Evolutionary conservation across 2,113 vertebrate genomes (phyloP), one percentile per base, ranked within the genome.

Genomic region (Apodemus sylvaticus): DNA sequence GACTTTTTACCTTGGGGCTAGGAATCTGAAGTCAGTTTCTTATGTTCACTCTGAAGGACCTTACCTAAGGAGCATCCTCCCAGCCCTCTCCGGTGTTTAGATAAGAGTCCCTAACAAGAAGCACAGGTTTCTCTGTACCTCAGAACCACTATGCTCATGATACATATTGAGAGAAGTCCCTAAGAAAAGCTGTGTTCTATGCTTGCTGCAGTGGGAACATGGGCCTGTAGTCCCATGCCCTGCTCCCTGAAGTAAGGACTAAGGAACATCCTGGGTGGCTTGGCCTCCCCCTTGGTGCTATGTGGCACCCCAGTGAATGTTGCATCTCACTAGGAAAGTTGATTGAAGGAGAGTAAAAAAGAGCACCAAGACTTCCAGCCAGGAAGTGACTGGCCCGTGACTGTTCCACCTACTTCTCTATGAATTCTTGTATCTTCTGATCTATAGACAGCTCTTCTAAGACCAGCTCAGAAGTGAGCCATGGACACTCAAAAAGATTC

Each of bases 321-420:
- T 53, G 3, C 1, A 0, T 91, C 20, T 83, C 85, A 48, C 16
- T 0, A 6, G 16, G 12, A 2, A 45, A 20, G 5, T 17, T 26
- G 10, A 1, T 45, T 90, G 34, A 39, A 77, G 9, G 19, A 10
- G 7, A 3, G 42, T 36, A 55, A 85, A 51, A 2, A 26, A 22
- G 79, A 95, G 4, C n/a, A 42, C 4, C 12, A 82, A 26, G 91
- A 34, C 39, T 95, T 39, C 60, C 10, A 42, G 14, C 20, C 1
- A 60, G 1, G 11, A 71, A 51, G 64, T 34, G 48, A 34, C 45
- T 1, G 22, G 71, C 36, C 53, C 11, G 16, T 29, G 13, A 70
- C 22, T 14, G 7, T 1, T 29, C 17, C 85, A 34, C 36, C 77
- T 89, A 34, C 81, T 81, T 85, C 45, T 66, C 55, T 82, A 53